Percentiles rank a stretch among this genome's conserved stretches.
Evolutionary conservation across 2,797 vertebrate species (phyloP).

Genomic region (Anguilla anguilla): DNA sequence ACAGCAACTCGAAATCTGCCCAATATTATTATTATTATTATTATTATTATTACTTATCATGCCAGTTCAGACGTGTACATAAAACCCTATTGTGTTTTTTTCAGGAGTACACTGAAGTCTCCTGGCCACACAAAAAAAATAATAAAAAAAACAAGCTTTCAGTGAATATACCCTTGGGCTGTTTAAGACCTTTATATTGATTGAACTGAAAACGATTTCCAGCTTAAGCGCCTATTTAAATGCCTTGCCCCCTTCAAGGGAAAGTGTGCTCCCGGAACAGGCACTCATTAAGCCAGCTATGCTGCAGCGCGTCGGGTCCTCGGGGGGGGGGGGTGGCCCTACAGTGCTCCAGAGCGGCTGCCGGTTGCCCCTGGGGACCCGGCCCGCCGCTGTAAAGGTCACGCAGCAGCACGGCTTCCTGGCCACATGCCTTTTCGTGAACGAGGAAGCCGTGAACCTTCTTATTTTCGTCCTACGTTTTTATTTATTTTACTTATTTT

Average conservation of each 20-base stretch:
- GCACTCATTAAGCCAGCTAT: slow-evolving; percentile 26
- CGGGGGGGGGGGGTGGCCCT: background rate
- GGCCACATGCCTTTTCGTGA: background rate
- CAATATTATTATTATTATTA: background rate
- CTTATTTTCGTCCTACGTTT: background rate
- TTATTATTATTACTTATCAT: background rate
- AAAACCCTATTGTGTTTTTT: slow-evolving; percentile 2
- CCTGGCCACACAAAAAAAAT: background rate
- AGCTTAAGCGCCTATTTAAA: slow-evolving; percentile 27
- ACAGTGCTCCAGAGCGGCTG: background rate
- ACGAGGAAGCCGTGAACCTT: background rate
- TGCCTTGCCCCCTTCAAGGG: slow-evolving; percentile 28
- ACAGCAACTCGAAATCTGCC: background rate
- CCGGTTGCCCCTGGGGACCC: background rate
- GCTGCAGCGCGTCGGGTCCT: slow-evolving; percentile 19
- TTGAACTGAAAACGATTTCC: slow-evolving; percentile 30
- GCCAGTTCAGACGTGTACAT: background rate
- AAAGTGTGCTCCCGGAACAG: slow-evolving; percentile 22
- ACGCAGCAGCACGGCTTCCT: background rate
- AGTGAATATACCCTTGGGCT: slow-evolving; percentile 19
- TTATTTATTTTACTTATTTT: background rate
- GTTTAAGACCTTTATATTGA: slow-evolving; percentile 38
- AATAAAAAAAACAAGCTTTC: background rate
- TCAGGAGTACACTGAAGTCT: slow-evolving; percentile 10
- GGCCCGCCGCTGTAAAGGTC: slow-evolving; percentile 21